A percentile compares a stretch with the other conserved stretches of the same genome.
Evolutionary conservation across 2,113 vertebrate species (phyloP).

Genomic region (Octodon degus): DNA sequence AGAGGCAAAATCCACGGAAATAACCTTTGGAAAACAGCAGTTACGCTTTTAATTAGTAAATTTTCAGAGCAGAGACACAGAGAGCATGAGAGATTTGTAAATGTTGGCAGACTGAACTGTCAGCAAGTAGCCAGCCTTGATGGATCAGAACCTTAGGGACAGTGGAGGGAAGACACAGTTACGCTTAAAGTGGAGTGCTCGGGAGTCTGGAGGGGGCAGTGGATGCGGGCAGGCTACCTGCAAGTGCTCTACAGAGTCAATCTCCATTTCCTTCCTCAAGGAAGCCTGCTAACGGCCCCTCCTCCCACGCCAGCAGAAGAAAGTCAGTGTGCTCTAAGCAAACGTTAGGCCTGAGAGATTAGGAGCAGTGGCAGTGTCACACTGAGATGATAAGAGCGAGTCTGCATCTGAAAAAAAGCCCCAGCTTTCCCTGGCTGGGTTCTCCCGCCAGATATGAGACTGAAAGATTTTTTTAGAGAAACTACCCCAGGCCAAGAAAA

Average conservation of each 20-base stretch:
- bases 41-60: neutral
- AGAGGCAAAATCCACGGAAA: neutral
- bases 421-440: too few relatives aligned
- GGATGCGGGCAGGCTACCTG: neutral
- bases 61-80: neutral
- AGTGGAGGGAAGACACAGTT: neutral
- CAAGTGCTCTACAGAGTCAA: neutral
- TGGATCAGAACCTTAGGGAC: neutral
- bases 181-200: neutral
- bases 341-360: neutral
- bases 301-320: neutral
- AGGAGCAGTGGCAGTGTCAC: neutral
- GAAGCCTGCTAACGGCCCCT: neutral
- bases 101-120: neutral
- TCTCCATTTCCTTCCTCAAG: neutral
- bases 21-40: neutral
- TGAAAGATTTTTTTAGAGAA: neutral
- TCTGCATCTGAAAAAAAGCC: neutral
- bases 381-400: neutral
- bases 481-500: neutral
- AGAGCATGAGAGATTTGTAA: neutral
- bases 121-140: neutral
- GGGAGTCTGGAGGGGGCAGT: neutral
- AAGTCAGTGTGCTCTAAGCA: neutral
- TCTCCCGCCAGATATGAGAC: neutral